Evolutionary conservation across 2,888 invertebrate genomes (phyloP).

Genomic region (Tyria jacobaeae): DNA sequence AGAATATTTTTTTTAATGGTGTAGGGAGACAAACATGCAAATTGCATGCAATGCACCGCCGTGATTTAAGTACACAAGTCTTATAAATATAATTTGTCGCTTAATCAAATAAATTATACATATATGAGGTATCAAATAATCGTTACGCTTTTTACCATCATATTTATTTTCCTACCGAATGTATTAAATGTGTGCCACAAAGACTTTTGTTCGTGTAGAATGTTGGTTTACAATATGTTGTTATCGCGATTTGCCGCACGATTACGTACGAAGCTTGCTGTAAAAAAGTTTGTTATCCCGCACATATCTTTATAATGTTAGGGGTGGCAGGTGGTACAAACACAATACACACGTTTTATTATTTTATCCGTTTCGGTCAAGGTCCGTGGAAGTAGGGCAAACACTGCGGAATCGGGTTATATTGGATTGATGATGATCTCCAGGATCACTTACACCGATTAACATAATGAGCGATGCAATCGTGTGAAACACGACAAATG

Average conservation of each 20-base stretch:
- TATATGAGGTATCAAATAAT: not conserved
- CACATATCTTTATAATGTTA: conserved; percentile 4
- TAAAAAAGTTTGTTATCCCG: conserved; percentile 7
- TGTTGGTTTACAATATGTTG: not conserved
- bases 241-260: conserved; percentile 10
- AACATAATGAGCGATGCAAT: conserved; percentile 1
- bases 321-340: conserved; percentile 5
- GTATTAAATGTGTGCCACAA: not conserved
- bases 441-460: not conserved
- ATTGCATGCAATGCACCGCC: too few relatives aligned
- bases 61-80: too few relatives aligned
- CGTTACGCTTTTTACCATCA: not conserved
- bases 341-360: conserved; percentile 7
- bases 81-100: not conserved
- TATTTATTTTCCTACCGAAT: not conserved
- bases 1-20: too few relatives aligned
- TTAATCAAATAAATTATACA: not conserved
- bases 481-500: not conserved
- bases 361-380: conserved; percentile 16
- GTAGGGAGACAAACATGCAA: too few relatives aligned
- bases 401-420: not conserved
- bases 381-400: conserved; percentile 14
- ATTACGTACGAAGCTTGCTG: conserved; percentile 7
- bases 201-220: not conserved
- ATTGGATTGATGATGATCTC: conserved; percentile 5